Conservation (phyloP, 2,888 invertebrate genomes). For the Scaptomyza polygonia region DNA sequence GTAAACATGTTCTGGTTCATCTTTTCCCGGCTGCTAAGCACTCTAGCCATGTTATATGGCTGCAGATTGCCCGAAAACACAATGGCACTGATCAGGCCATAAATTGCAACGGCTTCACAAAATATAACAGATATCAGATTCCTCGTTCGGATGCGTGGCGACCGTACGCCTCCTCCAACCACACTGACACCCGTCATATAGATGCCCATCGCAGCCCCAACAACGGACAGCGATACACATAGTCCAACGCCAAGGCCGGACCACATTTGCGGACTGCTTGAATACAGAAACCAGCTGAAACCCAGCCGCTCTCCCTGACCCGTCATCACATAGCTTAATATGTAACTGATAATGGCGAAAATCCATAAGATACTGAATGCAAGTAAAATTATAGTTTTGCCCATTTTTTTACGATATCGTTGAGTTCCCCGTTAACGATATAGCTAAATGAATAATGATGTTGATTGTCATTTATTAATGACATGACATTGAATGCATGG, state of each 20-base stretch:
- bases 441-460: background rate
- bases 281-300: constrained; percentile 94
- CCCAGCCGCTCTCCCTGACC: constrained; percentile 94
- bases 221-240: constrained; percentile 97
- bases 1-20: constrained; percentile 90
- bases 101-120: constrained; percentile 99
- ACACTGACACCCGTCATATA: constrained; percentile 98
- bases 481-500: no score
- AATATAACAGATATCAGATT: constrained; percentile 99
- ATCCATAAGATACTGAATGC: constrained; percentile 84
- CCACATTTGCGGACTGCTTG: constrained; percentile 98
- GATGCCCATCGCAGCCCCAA: constrained; percentile 98
- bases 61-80: constrained; percentile 94
- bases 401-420: constrained; percentile 24
- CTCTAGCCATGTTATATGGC: constrained; percentile 71
- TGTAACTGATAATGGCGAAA: constrained; percentile 83
- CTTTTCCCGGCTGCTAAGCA: constrained; percentile 71
- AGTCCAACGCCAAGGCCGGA: constrained; percentile 95
- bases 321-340: constrained; percentile 88
- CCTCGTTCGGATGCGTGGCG: constrained; percentile 99
- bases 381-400: background rate
- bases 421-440: background rate
- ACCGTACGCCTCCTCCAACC: constrained; percentile 98
- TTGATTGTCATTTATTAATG: background rate
- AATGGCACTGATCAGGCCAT: constrained; percentile 99